A percentile compares a stretch with the other conserved stretches of the same genome.
Conservation (phyloP, 1,140 invertebrate species). For the Proctacanthus coquilletti region DNA sequence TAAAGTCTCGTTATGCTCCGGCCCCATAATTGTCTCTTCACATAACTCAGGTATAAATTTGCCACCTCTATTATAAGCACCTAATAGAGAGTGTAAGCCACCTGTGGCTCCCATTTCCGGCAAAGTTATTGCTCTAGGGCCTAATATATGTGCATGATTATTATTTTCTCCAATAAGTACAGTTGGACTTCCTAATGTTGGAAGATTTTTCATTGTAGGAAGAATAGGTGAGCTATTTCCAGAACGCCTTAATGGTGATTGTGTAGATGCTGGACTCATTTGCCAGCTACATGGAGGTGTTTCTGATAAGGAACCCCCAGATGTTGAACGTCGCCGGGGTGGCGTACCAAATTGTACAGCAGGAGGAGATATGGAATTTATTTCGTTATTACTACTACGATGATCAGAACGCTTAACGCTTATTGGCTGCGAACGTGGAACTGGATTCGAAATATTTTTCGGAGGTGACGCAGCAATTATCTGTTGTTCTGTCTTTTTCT, state of each 20-base stretch:
- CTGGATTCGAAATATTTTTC: constrained; percentile 25
- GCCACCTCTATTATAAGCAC: constrained; percentile 27
- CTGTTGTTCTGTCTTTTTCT: too few species aligned
- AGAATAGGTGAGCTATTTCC: constrained; percentile 56
- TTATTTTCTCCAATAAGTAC: constrained; percentile 36
- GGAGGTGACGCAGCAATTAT: constrained; percentile 12
- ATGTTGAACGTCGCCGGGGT: constrained; percentile 48
- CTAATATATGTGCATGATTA: constrained; percentile 45
- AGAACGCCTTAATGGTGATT: constrained; percentile 55
- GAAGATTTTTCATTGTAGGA: constrained; percentile 42
- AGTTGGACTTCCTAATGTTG: constrained; percentile 36
- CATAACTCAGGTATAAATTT: constrained; percentile 58
- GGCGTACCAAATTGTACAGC: constrained; percentile 84
- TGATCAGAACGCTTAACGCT: constrained; percentile 54
- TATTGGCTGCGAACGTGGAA: constrained; percentile 70
- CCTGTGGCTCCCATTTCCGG: constrained; percentile 57
- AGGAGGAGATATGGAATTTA: constrained; percentile 79
- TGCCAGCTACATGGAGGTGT: constrained; percentile 70
- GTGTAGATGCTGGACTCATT: constrained; percentile 42
- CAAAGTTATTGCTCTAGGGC: constrained; percentile 55
- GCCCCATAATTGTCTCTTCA: constrained; percentile 88
- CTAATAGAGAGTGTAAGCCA: constrained; percentile 40
- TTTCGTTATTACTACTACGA: constrained; percentile 48
- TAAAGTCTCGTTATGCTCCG: constrained; percentile 85
- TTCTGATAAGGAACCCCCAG: constrained; percentile 46